Percentiles rank a stretch among this genome's conserved stretches.
phyloP scores from a whole-genome alignment of 2,888 invertebrate genomes.

The Tyria jacobaeae region DNA sequence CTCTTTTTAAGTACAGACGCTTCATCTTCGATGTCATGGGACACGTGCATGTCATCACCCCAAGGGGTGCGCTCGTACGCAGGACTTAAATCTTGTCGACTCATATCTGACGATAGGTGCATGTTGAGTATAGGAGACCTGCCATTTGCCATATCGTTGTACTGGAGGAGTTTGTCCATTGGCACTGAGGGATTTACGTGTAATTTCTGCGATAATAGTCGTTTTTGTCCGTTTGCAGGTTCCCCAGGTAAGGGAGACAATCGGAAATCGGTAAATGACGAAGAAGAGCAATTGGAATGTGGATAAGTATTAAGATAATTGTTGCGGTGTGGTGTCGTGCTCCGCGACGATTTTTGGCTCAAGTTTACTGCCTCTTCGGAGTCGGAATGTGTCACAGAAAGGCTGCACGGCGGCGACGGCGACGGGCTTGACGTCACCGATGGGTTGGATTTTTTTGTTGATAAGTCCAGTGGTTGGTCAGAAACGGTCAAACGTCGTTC shows the following conservation, averaged over 20 bases:
- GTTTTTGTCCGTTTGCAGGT: conserved; percentile 70
- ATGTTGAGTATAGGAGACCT: conserved; percentile 87
- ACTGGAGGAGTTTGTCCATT: conserved; percentile 88
- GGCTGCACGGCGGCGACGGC: conserved; percentile 88
- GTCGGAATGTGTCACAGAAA: conserved; percentile 88
- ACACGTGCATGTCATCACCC: conserved; percentile 84
- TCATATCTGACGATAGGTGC: conserved; percentile 77
- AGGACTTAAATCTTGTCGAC: conserved; percentile 88
- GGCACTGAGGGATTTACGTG: conserved; percentile 84
- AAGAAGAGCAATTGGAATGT: conserved; percentile 88
- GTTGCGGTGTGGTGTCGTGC: conserved; percentile 86
- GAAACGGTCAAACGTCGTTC: conserved; percentile 89
- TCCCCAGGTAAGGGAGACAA: conserved; percentile 84
- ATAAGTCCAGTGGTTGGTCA: conserved; percentile 96
- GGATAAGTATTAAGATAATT: conserved; percentile 83
- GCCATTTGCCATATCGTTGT: conserved; percentile 85
- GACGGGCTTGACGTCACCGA: conserved; percentile 87
- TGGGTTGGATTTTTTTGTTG: conserved; percentile 90
- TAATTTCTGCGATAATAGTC: conserved; percentile 67
- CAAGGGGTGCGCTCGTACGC: conserved; percentile 89
- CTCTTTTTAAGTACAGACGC: conserved; percentile 75
- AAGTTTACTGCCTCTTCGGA: conserved; percentile 92
- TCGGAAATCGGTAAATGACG: conserved; percentile 80
- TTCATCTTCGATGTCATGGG: conserved; percentile 84
- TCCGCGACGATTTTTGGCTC: conserved; percentile 90